Evolutionary conservation across 2,888 invertebrate genomes (phyloP).

Genomic region (Phorcus lineatus): DNA sequence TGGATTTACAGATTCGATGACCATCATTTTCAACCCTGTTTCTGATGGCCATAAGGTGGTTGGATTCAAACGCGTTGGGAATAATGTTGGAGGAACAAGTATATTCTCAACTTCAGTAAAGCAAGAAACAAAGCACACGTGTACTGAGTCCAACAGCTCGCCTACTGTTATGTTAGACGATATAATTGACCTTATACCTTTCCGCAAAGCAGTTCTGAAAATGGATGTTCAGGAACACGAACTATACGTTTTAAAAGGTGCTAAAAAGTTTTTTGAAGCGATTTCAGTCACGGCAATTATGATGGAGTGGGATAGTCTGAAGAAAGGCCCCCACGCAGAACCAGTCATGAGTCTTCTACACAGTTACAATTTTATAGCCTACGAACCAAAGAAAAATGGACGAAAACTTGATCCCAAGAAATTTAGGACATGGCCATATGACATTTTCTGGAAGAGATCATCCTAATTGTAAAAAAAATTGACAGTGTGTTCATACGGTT

Average conservation of each 20-base stretch:
- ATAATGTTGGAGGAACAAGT: neutral
- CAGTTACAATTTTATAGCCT: neutral
- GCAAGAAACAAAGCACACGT: neutral
- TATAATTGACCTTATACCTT: neutral
- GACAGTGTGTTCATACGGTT: too few species aligned
- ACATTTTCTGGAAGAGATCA: neutral
- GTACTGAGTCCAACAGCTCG: neutral
- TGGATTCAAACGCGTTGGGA: neutral
- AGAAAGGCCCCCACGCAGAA: neutral
- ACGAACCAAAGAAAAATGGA: neutral
- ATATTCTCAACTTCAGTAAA: neutral
- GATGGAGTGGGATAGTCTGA: constrained; percentile 4
- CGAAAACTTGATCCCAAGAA: neutral
- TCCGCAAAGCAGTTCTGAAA: constrained; percentile 10
- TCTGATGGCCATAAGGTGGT: neutral
- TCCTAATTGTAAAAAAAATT: too few species aligned
- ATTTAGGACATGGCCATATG: constrained; percentile 12
- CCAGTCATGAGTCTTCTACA: neutral
- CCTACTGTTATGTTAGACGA: constrained; percentile 5
- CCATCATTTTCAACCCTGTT: constrained; percentile 26
- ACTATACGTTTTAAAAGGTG: neutral
- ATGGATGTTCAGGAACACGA: constrained; percentile 14
- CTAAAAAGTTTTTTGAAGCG: neutral
- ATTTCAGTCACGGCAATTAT: constrained; percentile 7
- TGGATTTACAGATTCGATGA: constrained; percentile 19